These are phyloP conservation scores for Harpegnathos saltator DNA, from an alignment of 1,140 invertebrate species.

Conservation along the genomic window DNA sequence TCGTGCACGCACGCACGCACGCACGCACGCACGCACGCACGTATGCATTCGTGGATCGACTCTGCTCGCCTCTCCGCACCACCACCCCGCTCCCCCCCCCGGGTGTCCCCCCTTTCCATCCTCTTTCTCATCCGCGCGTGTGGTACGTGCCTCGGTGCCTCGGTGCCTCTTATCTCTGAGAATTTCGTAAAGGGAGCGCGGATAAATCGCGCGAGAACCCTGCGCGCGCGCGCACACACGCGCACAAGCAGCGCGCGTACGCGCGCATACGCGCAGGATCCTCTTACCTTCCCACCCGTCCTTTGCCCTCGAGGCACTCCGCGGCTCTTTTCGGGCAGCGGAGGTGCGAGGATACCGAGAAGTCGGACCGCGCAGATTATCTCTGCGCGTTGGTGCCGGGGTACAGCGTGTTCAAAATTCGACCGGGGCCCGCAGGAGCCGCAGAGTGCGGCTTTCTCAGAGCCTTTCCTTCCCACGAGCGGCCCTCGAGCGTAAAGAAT, in stretches of 20 bases:
- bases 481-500: no score
- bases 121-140: slow-evolving; percentile 15
- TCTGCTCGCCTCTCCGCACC: slow-evolving; percentile 31
- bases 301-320: slow-evolving; percentile 1
- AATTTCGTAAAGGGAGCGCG: slow-evolving; percentile 67
- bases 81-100: not conserved
- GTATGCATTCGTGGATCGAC: slow-evolving; percentile 53
- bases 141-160: slow-evolving; percentile 45
- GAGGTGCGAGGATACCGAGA: slow-evolving; percentile 58
- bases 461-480: not conserved
- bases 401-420: slow-evolving; percentile 12
- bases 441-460: not conserved
- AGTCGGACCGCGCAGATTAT: slow-evolving; percentile 55
- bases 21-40: slow-evolving; percentile 53
- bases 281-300: not conserved
- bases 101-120: not conserved
- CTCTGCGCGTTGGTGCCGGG: slow-evolving; percentile 1
- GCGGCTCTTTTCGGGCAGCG: not conserved
- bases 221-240: not conserved
- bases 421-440: not conserved
- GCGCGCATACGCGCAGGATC: no score
- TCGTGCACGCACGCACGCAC: slow-evolving; percentile 67
- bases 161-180: slow-evolving; percentile 62
- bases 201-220: slow-evolving; percentile 69
- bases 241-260: not conserved